Percentiles rank a stretch among this genome's conserved stretches.
Conservation (phyloP, 2,888 invertebrate genomes). For the Microctonus brassicae region DNA sequence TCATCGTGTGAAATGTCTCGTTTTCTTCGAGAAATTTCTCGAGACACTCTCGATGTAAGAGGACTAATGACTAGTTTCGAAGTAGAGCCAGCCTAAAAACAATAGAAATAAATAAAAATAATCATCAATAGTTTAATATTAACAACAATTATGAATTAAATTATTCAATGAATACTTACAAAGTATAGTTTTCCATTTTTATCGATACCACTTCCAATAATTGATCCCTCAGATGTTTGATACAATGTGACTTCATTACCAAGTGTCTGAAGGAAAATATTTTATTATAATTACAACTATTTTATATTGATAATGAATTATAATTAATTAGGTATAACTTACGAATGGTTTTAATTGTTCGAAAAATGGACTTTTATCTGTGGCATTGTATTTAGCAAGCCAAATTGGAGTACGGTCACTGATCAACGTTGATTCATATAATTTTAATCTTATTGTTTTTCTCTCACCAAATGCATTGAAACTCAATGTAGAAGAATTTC, state of each 20-base stretch:
- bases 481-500: neutral
- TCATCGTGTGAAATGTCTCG: neutral
- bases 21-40: neutral
- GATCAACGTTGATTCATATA: neutral
- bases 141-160: no score
- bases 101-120: neutral
- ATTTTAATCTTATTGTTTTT: neutral
- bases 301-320: neutral
- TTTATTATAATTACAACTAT: neutral
- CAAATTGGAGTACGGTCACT: neutral
- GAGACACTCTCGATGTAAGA: neutral
- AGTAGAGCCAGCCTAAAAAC: neutral
- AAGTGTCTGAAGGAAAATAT: neutral
- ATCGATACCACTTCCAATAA: neutral
- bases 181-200: neutral
- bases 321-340: no score
- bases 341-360: neutral
- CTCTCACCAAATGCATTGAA: neutral
- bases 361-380: neutral
- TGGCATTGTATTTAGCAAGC: neutral
- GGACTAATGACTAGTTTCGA: neutral
- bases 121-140: neutral
- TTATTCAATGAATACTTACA: slow-evolving; percentile 1
- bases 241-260: neutral
- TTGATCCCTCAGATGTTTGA: neutral